phyloP scores from a whole-genome alignment of 2,113 vertebrate species.

The Sinocyclocheilus anshuiensis region DNA sequence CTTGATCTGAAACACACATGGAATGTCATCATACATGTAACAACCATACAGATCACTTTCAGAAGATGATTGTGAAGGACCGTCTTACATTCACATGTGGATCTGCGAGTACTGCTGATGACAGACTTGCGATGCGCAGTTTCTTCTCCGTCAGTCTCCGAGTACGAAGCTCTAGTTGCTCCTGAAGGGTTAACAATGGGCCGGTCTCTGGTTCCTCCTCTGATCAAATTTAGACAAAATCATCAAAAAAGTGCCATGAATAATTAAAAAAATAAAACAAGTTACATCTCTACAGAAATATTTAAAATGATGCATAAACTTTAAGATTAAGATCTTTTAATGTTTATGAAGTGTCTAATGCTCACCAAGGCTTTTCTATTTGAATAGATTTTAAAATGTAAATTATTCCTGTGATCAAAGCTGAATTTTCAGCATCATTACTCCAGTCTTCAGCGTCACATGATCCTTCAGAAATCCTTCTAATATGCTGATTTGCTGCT shows the following conservation, averaged over 20 bases:
- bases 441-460: neutral
- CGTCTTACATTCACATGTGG: slow-evolving; percentile 83
- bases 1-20: slow-evolving; percentile 79
- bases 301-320: neutral
- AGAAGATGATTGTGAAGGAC: neutral
- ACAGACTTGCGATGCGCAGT: slow-evolving; percentile 81
- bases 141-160: slow-evolving; percentile 84
- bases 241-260: neutral
- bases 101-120: slow-evolving; percentile 84
- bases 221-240: slow-evolving; percentile 17
- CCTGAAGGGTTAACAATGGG: slow-evolving; percentile 73
- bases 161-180: slow-evolving; percentile 76
- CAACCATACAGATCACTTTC: neutral
- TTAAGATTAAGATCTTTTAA: no score
- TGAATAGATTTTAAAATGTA: neutral
- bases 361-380: neutral
- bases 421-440: no score
- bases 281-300: no score
- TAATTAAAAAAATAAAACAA: neutral
- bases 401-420: neutral
- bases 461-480: neutral
- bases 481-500: neutral
- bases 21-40: neutral
- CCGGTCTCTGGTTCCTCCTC: slow-evolving; percentile 53
- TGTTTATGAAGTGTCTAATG: neutral